Conservation (phyloP, 2,888 invertebrate species). For the Morinoia aosen region DNA sequence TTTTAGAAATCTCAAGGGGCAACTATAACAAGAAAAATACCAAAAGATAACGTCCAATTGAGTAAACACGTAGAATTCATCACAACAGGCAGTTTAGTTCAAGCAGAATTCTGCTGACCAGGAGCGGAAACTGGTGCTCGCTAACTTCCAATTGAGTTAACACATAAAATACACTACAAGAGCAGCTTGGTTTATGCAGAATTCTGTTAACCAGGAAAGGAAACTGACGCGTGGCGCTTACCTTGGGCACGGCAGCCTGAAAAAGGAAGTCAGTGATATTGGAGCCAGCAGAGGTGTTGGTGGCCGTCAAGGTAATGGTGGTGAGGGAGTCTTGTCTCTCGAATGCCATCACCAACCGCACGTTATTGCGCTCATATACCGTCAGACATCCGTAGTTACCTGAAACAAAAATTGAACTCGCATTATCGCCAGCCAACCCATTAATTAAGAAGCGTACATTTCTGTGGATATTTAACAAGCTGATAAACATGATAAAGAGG, state of each 20-base stretch:
- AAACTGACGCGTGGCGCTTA: conserved; percentile 72
- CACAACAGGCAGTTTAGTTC: no score
- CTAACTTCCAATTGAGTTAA: no score
- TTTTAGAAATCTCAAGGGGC: no score
- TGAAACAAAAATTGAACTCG: conserved; percentile 70
- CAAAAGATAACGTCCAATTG: no score
- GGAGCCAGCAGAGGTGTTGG: conserved; percentile 78
- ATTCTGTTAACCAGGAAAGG: no score
- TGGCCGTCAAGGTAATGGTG: conserved; percentile 84
- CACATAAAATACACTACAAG: no score
- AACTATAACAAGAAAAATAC: no score
- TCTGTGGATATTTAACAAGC: neutral
- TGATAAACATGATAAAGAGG: neutral
- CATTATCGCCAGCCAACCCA: neutral
- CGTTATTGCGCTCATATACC: conserved; percentile 88
- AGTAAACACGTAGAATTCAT: no score
- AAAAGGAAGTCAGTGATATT: conserved; percentile 93
- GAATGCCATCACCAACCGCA: conserved; percentile 83
- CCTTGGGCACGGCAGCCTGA: conserved; percentile 95
- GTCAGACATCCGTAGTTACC: conserved; percentile 75
- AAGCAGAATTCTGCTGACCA: no score
- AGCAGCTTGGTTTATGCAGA: no score
- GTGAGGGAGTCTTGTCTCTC: conserved; percentile 74
- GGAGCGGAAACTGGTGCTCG: no score
- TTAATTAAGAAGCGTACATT: neutral